These are phyloP conservation scores for Characodon lateralis DNA, from an alignment of 2,797 vertebrate species.

Conservation along the genomic window DNA sequence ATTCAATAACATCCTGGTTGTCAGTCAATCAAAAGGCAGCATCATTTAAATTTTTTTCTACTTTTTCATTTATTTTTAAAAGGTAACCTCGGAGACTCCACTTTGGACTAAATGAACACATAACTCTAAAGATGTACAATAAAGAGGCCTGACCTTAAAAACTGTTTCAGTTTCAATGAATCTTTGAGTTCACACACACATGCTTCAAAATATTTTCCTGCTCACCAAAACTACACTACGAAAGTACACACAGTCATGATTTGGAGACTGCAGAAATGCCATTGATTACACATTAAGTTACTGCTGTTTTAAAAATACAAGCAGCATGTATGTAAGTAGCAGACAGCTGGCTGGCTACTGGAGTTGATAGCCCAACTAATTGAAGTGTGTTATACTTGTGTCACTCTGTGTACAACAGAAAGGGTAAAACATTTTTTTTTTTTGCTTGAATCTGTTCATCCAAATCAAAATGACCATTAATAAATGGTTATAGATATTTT, in stretches of 20 bases:
- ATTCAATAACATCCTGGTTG: slow-evolving; percentile 54
- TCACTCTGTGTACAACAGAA: not conserved
- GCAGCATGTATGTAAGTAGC: not conserved
- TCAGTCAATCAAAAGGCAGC: slow-evolving; percentile 59
- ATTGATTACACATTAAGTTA: not conserved
- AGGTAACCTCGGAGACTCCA: slow-evolving; percentile 52
- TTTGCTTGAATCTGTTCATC: not conserved
- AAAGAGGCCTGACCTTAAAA: slow-evolving; percentile 1
- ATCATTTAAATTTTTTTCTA: slow-evolving; percentile 45
- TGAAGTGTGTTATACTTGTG: too few relatives aligned
- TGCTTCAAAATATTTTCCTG: not conserved
- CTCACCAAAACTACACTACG: not conserved
- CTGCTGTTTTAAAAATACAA: not conserved
- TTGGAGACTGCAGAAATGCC: not conserved
- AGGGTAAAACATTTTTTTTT: not conserved
- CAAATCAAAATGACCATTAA: not conserved
- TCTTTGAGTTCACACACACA: too few relatives aligned
- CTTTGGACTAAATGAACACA: slow-evolving; percentile 60
- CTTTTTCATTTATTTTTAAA: slow-evolving; percentile 55
- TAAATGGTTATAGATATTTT: not conserved
- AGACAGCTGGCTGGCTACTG: too few relatives aligned
- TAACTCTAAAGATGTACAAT: slow-evolving; percentile 43
- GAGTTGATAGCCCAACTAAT: too few relatives aligned
- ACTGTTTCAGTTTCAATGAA: too few relatives aligned
- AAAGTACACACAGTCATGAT: not conserved